Evolutionary conservation across 2,888 invertebrate species (phyloP).

Genomic region (Aspidapion aeneum): DNA sequence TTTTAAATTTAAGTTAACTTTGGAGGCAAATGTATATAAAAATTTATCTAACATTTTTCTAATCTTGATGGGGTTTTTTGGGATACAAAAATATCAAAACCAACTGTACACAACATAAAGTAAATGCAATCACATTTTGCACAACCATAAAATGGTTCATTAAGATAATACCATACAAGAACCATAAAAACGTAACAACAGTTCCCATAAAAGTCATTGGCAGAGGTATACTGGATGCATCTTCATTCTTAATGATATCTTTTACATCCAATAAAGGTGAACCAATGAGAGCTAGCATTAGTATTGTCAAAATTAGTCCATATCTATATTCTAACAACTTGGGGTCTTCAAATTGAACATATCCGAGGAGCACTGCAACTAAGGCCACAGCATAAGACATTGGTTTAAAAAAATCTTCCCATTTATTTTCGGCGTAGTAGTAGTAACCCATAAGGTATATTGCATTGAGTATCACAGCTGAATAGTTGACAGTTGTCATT

Average conservation of each 20-base stretch:
- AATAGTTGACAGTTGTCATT: constrained; percentile 75
- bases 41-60: no score
- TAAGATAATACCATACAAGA: constrained; percentile 75
- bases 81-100: constrained; percentile 69
- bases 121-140: constrained; percentile 66
- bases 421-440: constrained; percentile 56
- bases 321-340: constrained; percentile 63
- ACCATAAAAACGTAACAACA: constrained; percentile 74
- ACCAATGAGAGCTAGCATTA: constrained; percentile 64
- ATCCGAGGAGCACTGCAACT: constrained; percentile 58
- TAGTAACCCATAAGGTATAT: constrained; percentile 66
- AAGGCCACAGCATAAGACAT: constrained; percentile 56
- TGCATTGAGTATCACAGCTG: constrained; percentile 67
- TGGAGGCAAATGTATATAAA: no score
- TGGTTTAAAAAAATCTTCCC: constrained; percentile 53
- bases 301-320: constrained; percentile 65
- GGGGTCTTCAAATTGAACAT: constrained; percentile 64
- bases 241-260: constrained; percentile 74
- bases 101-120: constrained; percentile 61
- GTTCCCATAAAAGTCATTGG: constrained; percentile 82
- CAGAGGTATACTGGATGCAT: constrained; percentile 84
- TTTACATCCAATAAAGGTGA: constrained; percentile 66
- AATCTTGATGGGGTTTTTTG: neutral
- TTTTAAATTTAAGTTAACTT: no score
- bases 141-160: constrained; percentile 73